Base-by-base conservation (phyloP, 2,113 vertebrate genomes). In the Tor tambroides region DNA sequence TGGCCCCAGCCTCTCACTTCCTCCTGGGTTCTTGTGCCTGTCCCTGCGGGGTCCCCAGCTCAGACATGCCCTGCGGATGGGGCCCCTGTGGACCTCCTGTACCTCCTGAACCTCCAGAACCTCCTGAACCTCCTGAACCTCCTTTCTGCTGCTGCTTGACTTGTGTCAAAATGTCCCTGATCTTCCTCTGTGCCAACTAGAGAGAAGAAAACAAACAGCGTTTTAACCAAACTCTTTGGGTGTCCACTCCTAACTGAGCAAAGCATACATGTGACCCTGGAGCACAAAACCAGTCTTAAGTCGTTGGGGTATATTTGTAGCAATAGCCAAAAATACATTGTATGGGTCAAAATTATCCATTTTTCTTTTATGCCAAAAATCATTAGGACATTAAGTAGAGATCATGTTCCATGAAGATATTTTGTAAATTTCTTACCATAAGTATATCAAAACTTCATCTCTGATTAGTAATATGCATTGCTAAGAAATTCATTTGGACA, bases 171-270 rank as follows among this genome's bases (percentile, higher is more conserved):
- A 99, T 99, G 92, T 99, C 98, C 12, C 97, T 95, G 92, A 99
- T 98, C 94, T 98, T 98, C 89, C 98, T 95, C 90, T 99, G 98
- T 0, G 98, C 98, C 96, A 98, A 92, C 98, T 99, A 88, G 54
- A 87, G 28, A 32, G 30, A 35, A 26, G 28, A 14, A 11, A 56
- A 49, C 19, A 23, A 28, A 79, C 26, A 11, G 23, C 43, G 5
- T 9, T 51, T 54, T 51, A 51, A 46, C 41, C 43, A 51, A 51
- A 21, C 21, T 38, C 32, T 38, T 21, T 71, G 32, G 23, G 21
- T n/a, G 23, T 12, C 38, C 21, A 14, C 67, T 69, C 17, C 30
- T 71, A 72, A 23, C 3, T 23, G 23, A 35, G 67, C 32, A 17
- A 35, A 2, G 19, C 21, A 35, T 3, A 71, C 2, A 8, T 35